A percentile compares a stretch with the other conserved stretches of the same genome.
Evolutionary conservation across 2,888 invertebrate genomes (phyloP).

Genomic region (Rhamnusium bicolor): DNA sequence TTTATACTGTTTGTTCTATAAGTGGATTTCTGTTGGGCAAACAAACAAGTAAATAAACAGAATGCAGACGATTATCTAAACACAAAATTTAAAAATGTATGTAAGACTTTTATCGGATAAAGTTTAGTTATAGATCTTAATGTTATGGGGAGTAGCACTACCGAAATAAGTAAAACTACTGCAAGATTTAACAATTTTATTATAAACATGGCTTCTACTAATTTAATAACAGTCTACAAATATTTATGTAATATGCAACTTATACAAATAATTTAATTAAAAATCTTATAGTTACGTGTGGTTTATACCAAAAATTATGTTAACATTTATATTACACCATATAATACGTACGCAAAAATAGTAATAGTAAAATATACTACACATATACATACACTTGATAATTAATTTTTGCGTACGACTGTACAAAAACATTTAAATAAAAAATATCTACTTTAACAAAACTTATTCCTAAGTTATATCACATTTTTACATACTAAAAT

Average conservation of each 20-base stretch:
- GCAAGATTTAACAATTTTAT: constrained; percentile 33
- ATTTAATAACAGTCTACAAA: constrained; percentile 34
- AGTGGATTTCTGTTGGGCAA: no score
- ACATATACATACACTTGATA: background rate
- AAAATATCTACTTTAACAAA: constrained; percentile 9
- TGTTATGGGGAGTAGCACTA: no score
- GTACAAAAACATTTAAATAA: background rate
- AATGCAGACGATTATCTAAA: no score
- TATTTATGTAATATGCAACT: constrained; percentile 3
- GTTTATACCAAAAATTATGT: background rate
- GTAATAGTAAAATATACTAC: background rate
- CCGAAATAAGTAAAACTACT: background rate
- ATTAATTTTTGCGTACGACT: constrained; percentile 13
- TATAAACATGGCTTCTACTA: constrained; percentile 37
- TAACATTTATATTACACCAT: constrained; percentile 16
- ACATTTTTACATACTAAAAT: constrained; percentile 39
- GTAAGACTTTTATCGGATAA: no score
- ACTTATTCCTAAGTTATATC: constrained; percentile 35
- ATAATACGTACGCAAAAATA: constrained; percentile 13
- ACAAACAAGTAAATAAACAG: no score
- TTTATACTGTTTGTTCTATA: no score
- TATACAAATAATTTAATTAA: background rate
- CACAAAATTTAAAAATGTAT: no score
- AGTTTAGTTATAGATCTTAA: no score
- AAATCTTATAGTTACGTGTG: constrained; percentile 9